phyloP scores from a whole-genome alignment of 2,888 invertebrate species.

The Luperina nickerlii region DNA sequence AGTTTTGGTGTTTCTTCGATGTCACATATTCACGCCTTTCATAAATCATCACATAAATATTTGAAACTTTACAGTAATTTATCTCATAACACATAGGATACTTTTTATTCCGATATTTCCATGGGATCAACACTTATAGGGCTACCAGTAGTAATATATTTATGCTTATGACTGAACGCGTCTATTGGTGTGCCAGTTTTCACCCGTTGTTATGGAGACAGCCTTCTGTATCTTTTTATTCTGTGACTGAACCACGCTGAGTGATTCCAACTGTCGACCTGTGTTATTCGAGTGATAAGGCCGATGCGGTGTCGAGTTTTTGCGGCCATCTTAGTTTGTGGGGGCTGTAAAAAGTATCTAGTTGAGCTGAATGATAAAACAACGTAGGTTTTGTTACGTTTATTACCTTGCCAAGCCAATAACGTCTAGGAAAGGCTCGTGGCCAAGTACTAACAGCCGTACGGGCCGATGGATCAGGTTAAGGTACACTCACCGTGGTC shows the following conservation, averaged over 20 bases:
- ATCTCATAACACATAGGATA: no score
- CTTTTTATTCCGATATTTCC: no score
- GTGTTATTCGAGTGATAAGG: conserved; percentile 53
- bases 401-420: neutral
- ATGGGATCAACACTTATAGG: no score
- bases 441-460: neutral
- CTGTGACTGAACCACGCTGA: conserved; percentile 32
- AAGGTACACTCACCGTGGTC: no score
- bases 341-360: conserved; percentile 11
- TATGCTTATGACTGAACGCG: neutral
- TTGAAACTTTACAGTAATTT: no score
- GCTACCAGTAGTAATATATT: no score
- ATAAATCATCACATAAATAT: no score
- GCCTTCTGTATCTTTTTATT: conserved; percentile 12
- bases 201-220: neutral
- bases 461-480: no score
- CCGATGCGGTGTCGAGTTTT: conserved; percentile 37
- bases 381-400: neutral
- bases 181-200: neutral
- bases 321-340: conserved; percentile 31
- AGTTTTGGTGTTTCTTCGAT: neutral
- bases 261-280: conserved; percentile 62
- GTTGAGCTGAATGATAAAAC: conserved; percentile 23
- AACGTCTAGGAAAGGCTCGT: neutral
- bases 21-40: no score